Evolutionary conservation across 2,888 invertebrate species (phyloP).

Genomic region (Volucella inflata): DNA sequence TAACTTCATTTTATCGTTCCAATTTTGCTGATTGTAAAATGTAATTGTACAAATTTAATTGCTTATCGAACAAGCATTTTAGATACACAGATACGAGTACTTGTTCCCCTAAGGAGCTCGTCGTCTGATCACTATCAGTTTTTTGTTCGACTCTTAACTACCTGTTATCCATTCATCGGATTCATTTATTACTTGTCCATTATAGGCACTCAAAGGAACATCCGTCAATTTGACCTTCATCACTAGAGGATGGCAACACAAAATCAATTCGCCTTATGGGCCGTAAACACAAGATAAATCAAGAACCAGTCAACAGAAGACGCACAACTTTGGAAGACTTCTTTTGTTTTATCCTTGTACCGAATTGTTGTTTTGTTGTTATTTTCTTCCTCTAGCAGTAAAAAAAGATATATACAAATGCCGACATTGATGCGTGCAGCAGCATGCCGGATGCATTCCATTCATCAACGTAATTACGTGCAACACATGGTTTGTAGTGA

Average conservation of each 20-base stretch:
- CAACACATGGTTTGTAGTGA: conserved; percentile 2
- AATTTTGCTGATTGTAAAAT: too few species aligned
- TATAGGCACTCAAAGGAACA: conserved; percentile 15
- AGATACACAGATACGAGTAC: background rate
- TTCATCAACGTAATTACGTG: conserved; percentile 41
- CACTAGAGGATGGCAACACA: conserved; percentile 42
- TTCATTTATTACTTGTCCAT: conserved; percentile 2
- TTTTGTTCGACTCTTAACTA: conserved; percentile 32
- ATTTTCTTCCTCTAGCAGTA: conserved; percentile 11
- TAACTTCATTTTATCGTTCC: too few species aligned
- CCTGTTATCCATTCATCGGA: conserved; percentile 44
- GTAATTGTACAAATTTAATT: conserved; percentile 15
- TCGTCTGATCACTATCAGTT: conserved; percentile 42
- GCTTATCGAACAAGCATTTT: conserved; percentile 30
- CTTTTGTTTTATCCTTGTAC: conserved; percentile 25
- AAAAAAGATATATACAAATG: conserved; percentile 23
- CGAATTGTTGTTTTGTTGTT: background rate
- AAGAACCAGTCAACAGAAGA: conserved; percentile 2
- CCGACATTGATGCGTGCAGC: background rate
- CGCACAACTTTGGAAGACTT: background rate
- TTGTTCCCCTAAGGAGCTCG: conserved; percentile 40
- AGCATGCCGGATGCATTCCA: conserved; percentile 17
- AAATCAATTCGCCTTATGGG: conserved; percentile 65
- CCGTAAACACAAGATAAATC: conserved; percentile 54
- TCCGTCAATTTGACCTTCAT: conserved; percentile 50